phyloP scores from a whole-genome alignment of 37 sponge, comb jelly and placozoan genomes.

The Spongilla lacustris region DNA sequence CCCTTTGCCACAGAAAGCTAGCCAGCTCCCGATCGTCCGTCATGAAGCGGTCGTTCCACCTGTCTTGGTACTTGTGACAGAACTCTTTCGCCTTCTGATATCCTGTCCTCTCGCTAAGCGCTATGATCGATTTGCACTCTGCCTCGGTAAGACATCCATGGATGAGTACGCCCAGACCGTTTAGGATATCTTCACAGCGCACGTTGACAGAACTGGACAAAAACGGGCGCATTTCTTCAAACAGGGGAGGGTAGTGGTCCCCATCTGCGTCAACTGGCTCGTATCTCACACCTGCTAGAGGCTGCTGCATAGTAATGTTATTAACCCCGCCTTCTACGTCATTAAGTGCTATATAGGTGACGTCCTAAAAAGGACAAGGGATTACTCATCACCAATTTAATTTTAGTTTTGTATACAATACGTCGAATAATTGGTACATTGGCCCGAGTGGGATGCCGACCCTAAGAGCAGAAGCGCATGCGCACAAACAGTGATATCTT shows the following conservation, averaged over 20 bases:
- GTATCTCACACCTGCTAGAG: background rate
- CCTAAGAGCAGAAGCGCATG: too few species aligned
- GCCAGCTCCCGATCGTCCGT: conserved; percentile 70
- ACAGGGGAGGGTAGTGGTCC: background rate
- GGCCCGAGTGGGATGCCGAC: too few species aligned
- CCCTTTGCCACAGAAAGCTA: conserved; percentile 78
- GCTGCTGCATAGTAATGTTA: too few species aligned
- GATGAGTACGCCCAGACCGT: conserved; percentile 58
- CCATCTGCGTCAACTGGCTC: background rate
- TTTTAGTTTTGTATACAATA: too few species aligned
- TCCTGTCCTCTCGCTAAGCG: conserved; percentile 60
- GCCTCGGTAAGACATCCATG: conserved; percentile 36
- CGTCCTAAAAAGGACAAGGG: too few species aligned
- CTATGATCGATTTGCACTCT: conserved; percentile 73
- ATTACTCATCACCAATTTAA: too few species aligned
- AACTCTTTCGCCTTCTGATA: conserved; percentile 70
- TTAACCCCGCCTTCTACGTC: too few species aligned
- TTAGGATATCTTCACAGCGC: conserved; percentile 20
- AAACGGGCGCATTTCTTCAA: background rate
- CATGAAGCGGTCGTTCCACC: conserved; percentile 82
- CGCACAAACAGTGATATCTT: too few species aligned
- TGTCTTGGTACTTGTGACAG: conserved; percentile 67
- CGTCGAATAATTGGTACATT: too few species aligned
- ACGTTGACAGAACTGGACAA: background rate
- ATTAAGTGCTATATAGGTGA: too few species aligned